Conservation (phyloP, 2,888 invertebrate genomes). For the Mamestra brassicae region DNA sequence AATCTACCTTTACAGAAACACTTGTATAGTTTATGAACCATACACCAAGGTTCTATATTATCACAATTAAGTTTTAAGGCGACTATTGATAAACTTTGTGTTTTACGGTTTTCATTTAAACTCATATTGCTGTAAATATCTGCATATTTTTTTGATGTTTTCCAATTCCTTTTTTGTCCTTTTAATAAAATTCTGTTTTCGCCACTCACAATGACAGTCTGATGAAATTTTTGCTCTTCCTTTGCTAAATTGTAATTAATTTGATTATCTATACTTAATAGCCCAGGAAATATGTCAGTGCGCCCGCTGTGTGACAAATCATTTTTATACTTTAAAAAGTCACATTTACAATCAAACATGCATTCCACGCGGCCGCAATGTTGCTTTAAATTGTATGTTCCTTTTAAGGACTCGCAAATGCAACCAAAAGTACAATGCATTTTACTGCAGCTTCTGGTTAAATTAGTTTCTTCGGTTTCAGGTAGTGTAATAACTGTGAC, state of each 20-base stretch:
- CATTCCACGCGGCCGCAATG: constrained; percentile 92
- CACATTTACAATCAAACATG: constrained; percentile 90
- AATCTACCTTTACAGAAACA: constrained; percentile 92
- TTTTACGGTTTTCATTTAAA: constrained; percentile 71
- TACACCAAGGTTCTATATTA: constrained; percentile 92
- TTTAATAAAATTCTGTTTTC: constrained; percentile 92
- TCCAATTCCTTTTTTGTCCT: constrained; percentile 90
- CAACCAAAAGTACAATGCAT: constrained; percentile 92
- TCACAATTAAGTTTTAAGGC: constrained; percentile 76
- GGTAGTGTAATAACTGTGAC: constrained; percentile 92
- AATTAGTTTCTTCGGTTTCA: constrained; percentile 61
- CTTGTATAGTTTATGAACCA: constrained; percentile 92
- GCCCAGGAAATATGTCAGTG: constrained; percentile 76
- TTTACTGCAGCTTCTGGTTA: constrained; percentile 84
- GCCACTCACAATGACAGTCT: constrained; percentile 92
- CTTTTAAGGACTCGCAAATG: constrained; percentile 91
- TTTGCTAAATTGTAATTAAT: constrained; percentile 91
- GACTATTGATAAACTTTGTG: constrained; percentile 72
- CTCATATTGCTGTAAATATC: constrained; percentile 86
- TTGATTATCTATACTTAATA: constrained; percentile 86
- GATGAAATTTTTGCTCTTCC: constrained; percentile 93
- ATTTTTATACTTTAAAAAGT: constrained; percentile 77
- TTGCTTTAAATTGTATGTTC: constrained; percentile 82
- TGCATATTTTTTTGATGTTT: constrained; percentile 91
- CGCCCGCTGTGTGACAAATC: constrained; percentile 72